Evolutionary conservation across 2,888 invertebrate genomes (phyloP).

Genomic region (Sphaeridia pumilis): DNA sequence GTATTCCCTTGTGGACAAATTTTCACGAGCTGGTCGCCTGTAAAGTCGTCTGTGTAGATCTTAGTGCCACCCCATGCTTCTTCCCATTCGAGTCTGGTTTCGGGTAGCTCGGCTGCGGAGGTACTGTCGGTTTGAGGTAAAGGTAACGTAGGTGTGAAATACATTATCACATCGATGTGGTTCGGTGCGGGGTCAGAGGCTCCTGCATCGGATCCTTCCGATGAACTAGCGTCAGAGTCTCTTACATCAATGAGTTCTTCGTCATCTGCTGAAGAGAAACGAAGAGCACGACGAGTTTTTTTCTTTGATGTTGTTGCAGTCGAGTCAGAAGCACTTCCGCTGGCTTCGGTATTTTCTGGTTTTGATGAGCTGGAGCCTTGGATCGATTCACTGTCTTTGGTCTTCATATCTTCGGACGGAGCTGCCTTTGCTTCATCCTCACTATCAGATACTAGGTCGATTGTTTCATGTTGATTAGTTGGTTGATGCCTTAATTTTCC

Average conservation of each 20-base stretch:
- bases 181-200: constrained; percentile 11
- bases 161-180: constrained; percentile 13
- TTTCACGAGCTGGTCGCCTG: constrained; percentile 25
- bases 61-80: constrained; percentile 28
- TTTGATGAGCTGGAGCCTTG: not conserved
- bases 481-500: constrained; percentile 2
- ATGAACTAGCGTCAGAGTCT: no score
- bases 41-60: constrained; percentile 24
- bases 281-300: not conserved
- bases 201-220: not conserved
- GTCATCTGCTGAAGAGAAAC: not conserved
- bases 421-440: constrained; percentile 20
- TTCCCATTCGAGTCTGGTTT: constrained; percentile 18
- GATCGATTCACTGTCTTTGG: not conserved
- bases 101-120: not conserved
- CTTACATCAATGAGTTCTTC: not conserved
- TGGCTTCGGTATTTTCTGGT: not conserved
- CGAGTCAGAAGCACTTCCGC: not conserved
- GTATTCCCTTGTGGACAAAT: constrained; percentile 31
- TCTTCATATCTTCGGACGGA: not conserved
- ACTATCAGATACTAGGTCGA: constrained; percentile 4
- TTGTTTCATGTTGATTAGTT: not conserved
- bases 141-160: not conserved
- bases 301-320: not conserved
- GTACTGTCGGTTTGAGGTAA: not conserved